A percentile compares a stretch with the other conserved stretches of the same genome.
Conservation (phyloP, 2,888 invertebrate species). For the Amblyjoppa fuscipennis region DNA sequence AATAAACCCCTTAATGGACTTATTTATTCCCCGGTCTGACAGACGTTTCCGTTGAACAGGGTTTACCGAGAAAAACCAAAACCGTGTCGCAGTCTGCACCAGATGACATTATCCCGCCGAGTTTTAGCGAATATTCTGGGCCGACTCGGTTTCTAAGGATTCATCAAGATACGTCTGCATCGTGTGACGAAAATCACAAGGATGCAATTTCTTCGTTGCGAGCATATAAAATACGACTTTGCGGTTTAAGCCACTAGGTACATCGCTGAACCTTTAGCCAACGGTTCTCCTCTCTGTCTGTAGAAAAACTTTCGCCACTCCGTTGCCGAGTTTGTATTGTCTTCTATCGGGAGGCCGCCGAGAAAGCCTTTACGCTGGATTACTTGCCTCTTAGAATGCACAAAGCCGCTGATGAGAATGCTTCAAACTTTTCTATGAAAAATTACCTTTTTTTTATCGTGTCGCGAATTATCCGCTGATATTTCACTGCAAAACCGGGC, state of each 20-base stretch:
- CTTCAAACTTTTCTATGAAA: background rate
- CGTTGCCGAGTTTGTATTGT: slow-evolving; percentile 10
- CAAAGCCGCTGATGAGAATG: background rate
- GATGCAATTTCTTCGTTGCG: too few species aligned
- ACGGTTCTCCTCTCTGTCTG: background rate
- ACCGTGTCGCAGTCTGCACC: too few species aligned
- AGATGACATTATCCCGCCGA: background rate
- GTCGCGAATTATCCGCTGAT: background rate
- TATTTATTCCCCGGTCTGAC: background rate
- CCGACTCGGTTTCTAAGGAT: background rate
- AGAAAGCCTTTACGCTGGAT: background rate
- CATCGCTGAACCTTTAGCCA: background rate
- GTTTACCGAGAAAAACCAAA: background rate
- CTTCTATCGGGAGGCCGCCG: background rate
- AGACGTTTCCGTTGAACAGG: background rate
- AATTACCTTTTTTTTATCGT: background rate
- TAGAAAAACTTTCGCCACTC: slow-evolving; percentile 15
- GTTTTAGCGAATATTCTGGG: background rate
- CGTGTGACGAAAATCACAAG: too few species aligned
- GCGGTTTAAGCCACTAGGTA: background rate
- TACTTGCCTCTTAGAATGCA: background rate
- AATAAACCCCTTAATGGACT: background rate
- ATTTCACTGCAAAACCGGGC: background rate
- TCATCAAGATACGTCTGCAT: background rate
- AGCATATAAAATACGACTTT: too few species aligned